Base-by-base conservation (phyloP, 2,113 vertebrate genomes). In the Gadus macrocephalus region DNA sequence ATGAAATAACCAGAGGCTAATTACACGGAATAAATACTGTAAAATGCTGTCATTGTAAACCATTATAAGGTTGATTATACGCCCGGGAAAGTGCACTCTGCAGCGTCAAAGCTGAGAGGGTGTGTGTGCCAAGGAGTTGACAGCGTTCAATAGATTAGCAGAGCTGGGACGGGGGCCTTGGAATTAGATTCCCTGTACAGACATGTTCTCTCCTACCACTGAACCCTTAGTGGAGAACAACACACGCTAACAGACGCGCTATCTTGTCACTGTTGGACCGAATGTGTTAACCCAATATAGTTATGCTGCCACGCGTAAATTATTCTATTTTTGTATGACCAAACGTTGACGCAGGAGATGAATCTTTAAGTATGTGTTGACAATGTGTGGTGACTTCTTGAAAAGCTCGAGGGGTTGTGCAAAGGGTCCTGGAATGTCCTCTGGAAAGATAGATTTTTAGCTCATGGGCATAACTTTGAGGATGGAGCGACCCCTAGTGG, bases 121-220 rank as follows among this genome's bases (percentile, higher is more conserved):
- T 68, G 8, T 59, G 25, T 69, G 67, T 83, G 80, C 85, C 87
- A 85, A 84, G 76, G 77, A 85, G 59, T 78, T 80, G 86, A 78
- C 83, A 76, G 38, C 62, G 78, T 86, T 71, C 69, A 72, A 64
- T 66, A 68, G 35, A 75, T 63, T 49, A 22, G 64, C 0, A 59
- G 72, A 77, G 78, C 74, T 82, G 68, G 62, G 68, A 64, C 70
- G 66, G 71, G 65, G 76, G 73, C 74, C 78, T 62, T 83, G 85
- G 89, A 85, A 86, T 88, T 88, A 81, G 79, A 72, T 61, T 77
- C 81, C 72, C 16, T 87, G 87, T 80, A 79, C 74, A 68, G 85
- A 84, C 85, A 70, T 88, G 87, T 83, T 49, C 83, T 20, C 20
- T 62, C 38, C 69, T 72, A 72, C 72, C 65, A 70, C 71, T 76